These are phyloP conservation scores for Vireo griseus DNA, from an alignment of 2,797 vertebrate species.

Conservation along the genomic window DNA sequence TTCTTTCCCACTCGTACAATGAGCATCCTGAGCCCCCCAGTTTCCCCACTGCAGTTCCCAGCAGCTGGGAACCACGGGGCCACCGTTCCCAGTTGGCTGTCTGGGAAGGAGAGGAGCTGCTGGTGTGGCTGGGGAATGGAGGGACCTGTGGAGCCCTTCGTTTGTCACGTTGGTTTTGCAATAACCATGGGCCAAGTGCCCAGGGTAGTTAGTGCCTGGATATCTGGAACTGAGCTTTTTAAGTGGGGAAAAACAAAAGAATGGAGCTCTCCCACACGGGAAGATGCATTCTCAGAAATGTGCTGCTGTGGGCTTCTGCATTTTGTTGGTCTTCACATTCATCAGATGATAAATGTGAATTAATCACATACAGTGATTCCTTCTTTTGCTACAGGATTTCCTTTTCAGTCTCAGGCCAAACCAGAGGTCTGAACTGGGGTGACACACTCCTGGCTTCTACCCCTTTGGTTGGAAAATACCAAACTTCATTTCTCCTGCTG, in stretches of 20 bases:
- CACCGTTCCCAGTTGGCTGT: neutral
- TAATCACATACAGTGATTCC: neutral
- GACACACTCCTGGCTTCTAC: neutral
- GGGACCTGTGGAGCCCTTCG: neutral
- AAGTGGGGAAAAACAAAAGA: neutral
- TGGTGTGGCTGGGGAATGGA: fast-evolving
- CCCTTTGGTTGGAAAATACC: neutral
- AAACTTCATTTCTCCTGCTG: neutral
- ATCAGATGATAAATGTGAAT: neutral
- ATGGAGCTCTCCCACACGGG: neutral
- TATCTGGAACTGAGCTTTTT: neutral
- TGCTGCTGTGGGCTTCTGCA: neutral
- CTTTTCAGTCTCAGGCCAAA: neutral
- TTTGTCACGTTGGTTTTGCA: neutral
- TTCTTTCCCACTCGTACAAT: neutral
- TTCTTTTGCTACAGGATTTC: neutral
- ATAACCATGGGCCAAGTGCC: neutral
- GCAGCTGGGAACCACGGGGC: neutral
- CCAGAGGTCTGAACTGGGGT: neutral
- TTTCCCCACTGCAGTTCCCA: neutral
- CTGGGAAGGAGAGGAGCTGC: neutral
- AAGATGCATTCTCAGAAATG: neutral
- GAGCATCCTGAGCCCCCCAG: neutral
- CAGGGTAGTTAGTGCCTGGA: neutral
- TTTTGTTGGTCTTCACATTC: neutral